phyloP scores from a whole-genome alignment of 2,888 invertebrate species.

The Eupithecia inturbata region DNA sequence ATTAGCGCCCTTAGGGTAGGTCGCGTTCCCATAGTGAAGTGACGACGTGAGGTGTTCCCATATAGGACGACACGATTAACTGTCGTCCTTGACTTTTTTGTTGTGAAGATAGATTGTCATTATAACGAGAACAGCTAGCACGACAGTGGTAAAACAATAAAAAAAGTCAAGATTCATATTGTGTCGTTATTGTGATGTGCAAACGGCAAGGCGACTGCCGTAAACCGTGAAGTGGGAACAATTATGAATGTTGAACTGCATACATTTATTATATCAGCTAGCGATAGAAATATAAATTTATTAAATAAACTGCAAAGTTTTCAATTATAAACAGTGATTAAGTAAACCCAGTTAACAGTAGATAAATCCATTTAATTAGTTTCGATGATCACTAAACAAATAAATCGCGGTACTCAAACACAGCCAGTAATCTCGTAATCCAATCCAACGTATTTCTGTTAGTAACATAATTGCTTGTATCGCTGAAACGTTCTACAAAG shows the following conservation, averaged over 20 bases:
- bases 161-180: no score
- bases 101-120: no score
- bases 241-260: neutral
- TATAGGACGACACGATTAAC: no score
- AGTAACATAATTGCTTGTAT: constrained; percentile 38
- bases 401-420: constrained; percentile 36
- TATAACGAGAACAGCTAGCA: no score
- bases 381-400: constrained; percentile 36
- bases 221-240: no score
- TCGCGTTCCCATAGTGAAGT: no score
- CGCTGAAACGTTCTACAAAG: constrained; percentile 35
- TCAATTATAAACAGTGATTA: neutral
- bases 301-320: neutral
- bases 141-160: no score
- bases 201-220: no score
- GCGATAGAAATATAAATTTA: neutral
- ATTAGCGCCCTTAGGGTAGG: no score
- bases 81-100: no score
- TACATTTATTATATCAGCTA: neutral
- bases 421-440: constrained; percentile 39
- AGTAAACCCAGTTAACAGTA: neutral
- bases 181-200: no score
- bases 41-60: no score
- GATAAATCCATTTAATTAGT: constrained; percentile 17
- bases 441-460: constrained; percentile 35